Base-by-base conservation (phyloP, 2,888 invertebrate species). In the Pristionchus arcanus region DNA sequence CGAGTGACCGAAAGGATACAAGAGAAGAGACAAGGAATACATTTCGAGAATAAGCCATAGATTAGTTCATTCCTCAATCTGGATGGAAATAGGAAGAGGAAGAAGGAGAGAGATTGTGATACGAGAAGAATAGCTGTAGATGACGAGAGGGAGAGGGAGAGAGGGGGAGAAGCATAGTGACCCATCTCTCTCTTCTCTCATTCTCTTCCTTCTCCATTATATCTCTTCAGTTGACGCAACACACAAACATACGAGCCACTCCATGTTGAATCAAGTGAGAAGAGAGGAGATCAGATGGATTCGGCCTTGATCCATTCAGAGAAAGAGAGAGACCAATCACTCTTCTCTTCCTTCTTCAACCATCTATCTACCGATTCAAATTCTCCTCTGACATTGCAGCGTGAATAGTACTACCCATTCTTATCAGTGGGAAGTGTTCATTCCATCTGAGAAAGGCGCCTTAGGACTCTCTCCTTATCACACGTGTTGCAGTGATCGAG, bases 211-310 rank as follows among this genome's bases (percentile, higher is more conserved):
- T 55, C 55, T 55, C 5, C 71, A 16, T 31, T 71, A 2, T 71
- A 4, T 71, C 71, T 71, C 71, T 15, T 37, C 37, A 0, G 15
- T 34, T 71, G 31, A 71, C 71, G 34, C 71, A 71, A 66, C 34
- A 71, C 71, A 71, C 71, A 71, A 71, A 71, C 71, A 71, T 71
- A 71, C 71, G 34, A 31, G 34, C n/a, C 71, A 34, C 71, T 31
- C 71, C 28, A 68, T 71, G 71, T 19, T n/a, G 71, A 71, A 71
- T 71, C 34, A 13, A 71, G 71, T 71, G 71, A 37, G 71, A 71
- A 71, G 71, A 34, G 71, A 34, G 71, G 28, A 13, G 68, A 68
- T n/a, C 34, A 34, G 71, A 71, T 71, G 71, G 71, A 71, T 34
- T n/a, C 71, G 34, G 16, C 16, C 31, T 71, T 34, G 71, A 71